Evolutionary conservation across 2,797 vertebrate genomes (phyloP), one percentile per base, ranked within the genome.

Genomic region (Salarias fasciatus): DNA sequence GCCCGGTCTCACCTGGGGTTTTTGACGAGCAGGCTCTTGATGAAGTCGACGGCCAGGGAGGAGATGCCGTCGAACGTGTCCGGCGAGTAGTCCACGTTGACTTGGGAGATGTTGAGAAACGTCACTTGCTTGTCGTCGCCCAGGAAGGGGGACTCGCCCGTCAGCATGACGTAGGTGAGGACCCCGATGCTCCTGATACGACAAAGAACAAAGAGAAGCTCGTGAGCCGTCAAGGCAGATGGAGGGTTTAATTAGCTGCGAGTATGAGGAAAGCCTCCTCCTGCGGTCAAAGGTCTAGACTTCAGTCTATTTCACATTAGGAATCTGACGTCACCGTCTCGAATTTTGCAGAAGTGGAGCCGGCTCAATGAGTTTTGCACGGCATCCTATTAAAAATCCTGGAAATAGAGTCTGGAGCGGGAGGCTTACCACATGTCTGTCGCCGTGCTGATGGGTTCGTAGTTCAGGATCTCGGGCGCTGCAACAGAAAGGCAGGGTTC

Each of bases 361-460:
- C 24, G 15, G 43, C 42, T 31, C 30, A 43, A 58, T n/a, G 48
- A 47, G 8, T 41, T 1, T 40, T 54, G 70, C 69, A 42, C 2
- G 8, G 45, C 18, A 5, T 43, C 49, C 29, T 51, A 14, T 41
- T n/a, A 45, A 53, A 69, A 69, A 14, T 5, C 42, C 38, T 48
- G 46, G 47, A 82, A 80, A 72, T 28, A 0, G 51, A 10, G 24
- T 10, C 10, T n/a, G n/a, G 28, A 18, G 51, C 1, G 36, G 45
- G 28, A 36, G 6, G 90, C 94, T 91, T 75, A 95, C 94, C 94
- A 95, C 94, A 95, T 95, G 85, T 95, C 94, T 62, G 94, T 94
- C 5, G 93, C 91, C 1, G 91, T 94, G 83, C 87, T 94, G 53
- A 95, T 94, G 53, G 94, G 93, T 63, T 95, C 94, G 46, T 93